Evolutionary conservation across 2,113 vertebrate genomes (phyloP), one percentile per base, ranked within the genome.

Genomic region (Spea multiplicata): DNA sequence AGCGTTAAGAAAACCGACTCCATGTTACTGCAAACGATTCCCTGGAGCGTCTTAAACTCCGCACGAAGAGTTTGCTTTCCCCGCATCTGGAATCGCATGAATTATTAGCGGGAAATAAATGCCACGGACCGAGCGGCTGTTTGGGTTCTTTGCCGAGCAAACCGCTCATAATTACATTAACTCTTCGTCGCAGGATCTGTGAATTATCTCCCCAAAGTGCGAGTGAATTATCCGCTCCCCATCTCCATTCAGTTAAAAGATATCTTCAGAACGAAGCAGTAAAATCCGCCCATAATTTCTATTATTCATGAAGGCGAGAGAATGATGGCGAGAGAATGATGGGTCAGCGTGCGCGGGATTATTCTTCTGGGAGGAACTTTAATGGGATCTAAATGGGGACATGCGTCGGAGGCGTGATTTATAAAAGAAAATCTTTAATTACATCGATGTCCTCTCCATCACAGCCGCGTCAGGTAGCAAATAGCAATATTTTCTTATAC

Each of bases 1-100:
- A 77, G 3, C 30, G 16, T 62, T 77, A 77, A 30, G 44, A 50
- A 69, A 70, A 69, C 44, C 74, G n/a, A 9, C 14, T 57, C 44
- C 66, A 52, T 17, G 3, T 47, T 55, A 30, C 45, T 17, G 66
- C 53, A 8, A 61, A 48, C n/a, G 4, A 45, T 9, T 77, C 75
- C 75, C 75, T 8, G 12, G 66, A 55, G 75, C 66, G 14, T 5
- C 44, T 12, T 77, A 70, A 49, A 59, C 52, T 4, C 45, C 66
- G 61, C 3, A 61, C 52, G 66, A 59, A 55, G 44, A 30, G 16
- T 1, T 64, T 16, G 17, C 61, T 64, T 64, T 64, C 61, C 30
- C 6, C 17, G n/a, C 57, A 61, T 10, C 57, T 5, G n/a, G 30
- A 17, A 17, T 3, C 16, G 61, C 61, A 47, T 10, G 12, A 53